These are phyloP conservation scores for Drosophila vallismaia DNA, from an alignment of 2,888 invertebrate species.

Conservation along the genomic window DNA sequence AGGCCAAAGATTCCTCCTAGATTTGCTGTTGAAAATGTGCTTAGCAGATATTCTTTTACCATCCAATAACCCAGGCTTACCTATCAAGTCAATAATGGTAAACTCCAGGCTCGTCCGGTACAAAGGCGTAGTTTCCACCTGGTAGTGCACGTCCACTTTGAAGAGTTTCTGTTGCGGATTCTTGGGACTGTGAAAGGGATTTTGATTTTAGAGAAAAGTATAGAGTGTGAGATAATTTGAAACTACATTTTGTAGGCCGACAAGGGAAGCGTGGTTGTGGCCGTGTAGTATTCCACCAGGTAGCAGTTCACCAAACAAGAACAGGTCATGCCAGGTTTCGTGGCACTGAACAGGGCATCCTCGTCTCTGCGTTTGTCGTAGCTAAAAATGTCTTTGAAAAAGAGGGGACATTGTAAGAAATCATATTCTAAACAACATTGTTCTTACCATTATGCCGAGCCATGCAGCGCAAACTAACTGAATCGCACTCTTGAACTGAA, in stretches of 20 bases:
- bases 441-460: conserved; percentile 74
- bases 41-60: neutral
- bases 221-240: neutral
- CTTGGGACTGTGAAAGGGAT: conserved; percentile 37
- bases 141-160: conserved; percentile 83
- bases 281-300: conserved; percentile 74
- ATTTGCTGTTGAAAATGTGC: conserved; percentile 79
- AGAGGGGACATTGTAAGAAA: conserved; percentile 3
- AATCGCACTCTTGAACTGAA: conserved; percentile 58
- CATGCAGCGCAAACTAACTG: conserved; percentile 77
- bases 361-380: conserved; percentile 79
- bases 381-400: conserved; percentile 70
- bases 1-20: conserved; percentile 85
- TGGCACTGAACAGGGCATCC: conserved; percentile 72
- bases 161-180: conserved; percentile 54
- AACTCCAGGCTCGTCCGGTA: conserved; percentile 84
- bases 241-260: conserved; percentile 43
- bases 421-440: neutral
- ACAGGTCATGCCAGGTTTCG: conserved; percentile 81
- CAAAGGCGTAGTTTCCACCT: conserved; percentile 81
- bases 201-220: neutral
- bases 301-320: conserved; percentile 80
- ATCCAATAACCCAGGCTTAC: conserved; percentile 54
- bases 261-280: conserved; percentile 67
- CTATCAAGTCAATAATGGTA: conserved; percentile 83